Conservation (phyloP, 2,797 vertebrate species). For the Natrix natrix region DNA sequence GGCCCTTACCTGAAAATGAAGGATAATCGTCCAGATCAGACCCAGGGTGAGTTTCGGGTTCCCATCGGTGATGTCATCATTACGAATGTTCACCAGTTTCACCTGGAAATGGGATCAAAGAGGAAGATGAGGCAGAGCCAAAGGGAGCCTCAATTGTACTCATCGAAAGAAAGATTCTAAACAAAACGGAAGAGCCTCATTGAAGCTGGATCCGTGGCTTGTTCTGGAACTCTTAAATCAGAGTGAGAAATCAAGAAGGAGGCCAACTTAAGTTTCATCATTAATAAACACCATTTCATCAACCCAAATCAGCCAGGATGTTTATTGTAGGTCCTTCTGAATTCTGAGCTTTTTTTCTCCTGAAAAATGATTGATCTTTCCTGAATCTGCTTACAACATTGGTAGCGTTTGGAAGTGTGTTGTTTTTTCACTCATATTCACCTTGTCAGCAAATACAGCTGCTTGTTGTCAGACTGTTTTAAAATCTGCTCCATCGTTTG, state of each 20-base stretch:
- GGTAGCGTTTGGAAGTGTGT: not conserved
- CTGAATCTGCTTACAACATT: not conserved
- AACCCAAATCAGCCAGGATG: not conserved
- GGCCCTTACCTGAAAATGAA: conserved; percentile 92
- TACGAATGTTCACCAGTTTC: conserved; percentile 97
- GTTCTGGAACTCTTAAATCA: not conserved
- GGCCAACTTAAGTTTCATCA: not conserved
- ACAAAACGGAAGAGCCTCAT: not conserved
- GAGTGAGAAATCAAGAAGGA: not conserved
- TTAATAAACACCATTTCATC: not conserved
- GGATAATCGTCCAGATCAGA: conserved; percentile 99
- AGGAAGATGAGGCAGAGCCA: rapidly evolving
- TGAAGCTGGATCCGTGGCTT: not conserved
- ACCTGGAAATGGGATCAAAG: conserved; percentile 74
- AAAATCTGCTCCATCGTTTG: not conserved
- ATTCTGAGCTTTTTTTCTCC: not conserved
- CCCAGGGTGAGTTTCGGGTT: conserved; percentile 97
- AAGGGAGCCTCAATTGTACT: not conserved
- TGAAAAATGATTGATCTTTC: not conserved
- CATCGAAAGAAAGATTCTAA: not conserved
- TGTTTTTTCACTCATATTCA: not conserved
- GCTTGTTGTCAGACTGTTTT: not conserved
- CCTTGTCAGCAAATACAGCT: not conserved
- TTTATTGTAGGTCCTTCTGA: not conserved
- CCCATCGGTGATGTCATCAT: conserved; percentile 97